Evolutionary conservation across 2,888 invertebrate species (phyloP), one percentile per base, ranked within the genome.

Genomic region (Lagria hirta): DNA sequence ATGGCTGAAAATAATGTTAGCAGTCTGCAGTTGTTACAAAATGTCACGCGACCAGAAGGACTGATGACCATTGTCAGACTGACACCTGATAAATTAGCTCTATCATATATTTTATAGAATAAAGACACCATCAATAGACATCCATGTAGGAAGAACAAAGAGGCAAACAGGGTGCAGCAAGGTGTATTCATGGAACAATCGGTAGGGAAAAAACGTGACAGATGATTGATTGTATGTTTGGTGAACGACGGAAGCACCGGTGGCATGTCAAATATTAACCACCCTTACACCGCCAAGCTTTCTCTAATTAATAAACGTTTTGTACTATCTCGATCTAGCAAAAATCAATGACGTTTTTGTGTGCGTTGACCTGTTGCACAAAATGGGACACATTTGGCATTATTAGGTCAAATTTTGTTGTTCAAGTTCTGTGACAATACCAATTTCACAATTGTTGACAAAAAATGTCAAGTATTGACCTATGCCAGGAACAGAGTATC

Each of bases 41-140:
- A 55, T 49, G 54, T 61, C 60, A 60, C 58, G 61, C 59, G 52
- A 61, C 51, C 47, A 26, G 18, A 52, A 58, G 17, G 57, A 60
- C 55, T 60, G 58, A 65, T 65, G 61, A 61, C 62, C 60, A 62
- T 64, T 64, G 64, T 65, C 64, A 59, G 46, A 42, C 50, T 54
- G 64, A 62, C 64, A 62, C 57, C 60, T 64, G 64, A 65, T 64
- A 62, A 64, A 65, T 65, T 62, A 58, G 54, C 42, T 48, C 40
- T 42, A 44, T 53, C 41, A 44, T 45, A 44, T 35, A 29, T 37
- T 28, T 30, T 43, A 37, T 36, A 12, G 8, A 11, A 14, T 29
- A 30, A 27, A 33, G 28, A 41, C 40, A 22, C 11, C 24, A 21
- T 29, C 43, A 38, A 38, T n/a, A n/a, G n/a, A n/a, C n/a, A n/a